phyloP scores from a whole-genome alignment of 2,797 vertebrate genomes.

The Erithacus rubecula region DNA sequence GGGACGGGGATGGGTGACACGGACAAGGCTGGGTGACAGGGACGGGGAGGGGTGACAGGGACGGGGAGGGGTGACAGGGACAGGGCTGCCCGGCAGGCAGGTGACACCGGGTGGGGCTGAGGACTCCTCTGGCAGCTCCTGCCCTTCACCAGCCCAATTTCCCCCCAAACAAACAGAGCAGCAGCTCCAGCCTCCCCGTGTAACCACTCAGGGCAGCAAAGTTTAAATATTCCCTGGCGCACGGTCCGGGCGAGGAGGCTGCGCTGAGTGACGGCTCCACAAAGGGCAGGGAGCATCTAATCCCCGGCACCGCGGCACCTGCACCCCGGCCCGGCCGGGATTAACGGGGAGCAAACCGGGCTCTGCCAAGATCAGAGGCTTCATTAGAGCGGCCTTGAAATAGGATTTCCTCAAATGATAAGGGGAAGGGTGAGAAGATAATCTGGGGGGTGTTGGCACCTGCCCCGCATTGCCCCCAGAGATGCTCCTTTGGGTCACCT shows the following conservation, averaged over 20 bases:
- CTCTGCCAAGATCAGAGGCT: slow-evolving; percentile 6
- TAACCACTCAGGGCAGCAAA: neutral
- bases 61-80: accelerated
- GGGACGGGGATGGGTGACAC: too few species aligned
- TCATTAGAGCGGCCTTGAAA: neutral
- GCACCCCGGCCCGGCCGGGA: neutral
- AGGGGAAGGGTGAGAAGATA: neutral
- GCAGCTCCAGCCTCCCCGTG: neutral
- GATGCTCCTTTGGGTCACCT: neutral
- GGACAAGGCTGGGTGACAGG: too few species aligned
- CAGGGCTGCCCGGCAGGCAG: neutral
- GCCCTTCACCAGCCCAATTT: neutral
- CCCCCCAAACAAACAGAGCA: neutral
- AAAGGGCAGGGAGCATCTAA: slow-evolving; percentile 36
- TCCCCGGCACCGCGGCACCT: slow-evolving; percentile 9
- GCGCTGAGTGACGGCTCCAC: slow-evolving; percentile 21
- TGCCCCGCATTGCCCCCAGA: neutral
- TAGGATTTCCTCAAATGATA: slow-evolving; percentile 41
- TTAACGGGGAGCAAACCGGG: neutral
- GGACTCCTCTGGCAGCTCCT: neutral
- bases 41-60: neutral
- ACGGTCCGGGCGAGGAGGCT: neutral
- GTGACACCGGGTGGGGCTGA: accelerated
- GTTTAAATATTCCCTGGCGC: neutral
- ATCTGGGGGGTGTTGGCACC: neutral